Conservation (phyloP, 1,140 invertebrate genomes). For the Penaeus japonicus region DNA sequence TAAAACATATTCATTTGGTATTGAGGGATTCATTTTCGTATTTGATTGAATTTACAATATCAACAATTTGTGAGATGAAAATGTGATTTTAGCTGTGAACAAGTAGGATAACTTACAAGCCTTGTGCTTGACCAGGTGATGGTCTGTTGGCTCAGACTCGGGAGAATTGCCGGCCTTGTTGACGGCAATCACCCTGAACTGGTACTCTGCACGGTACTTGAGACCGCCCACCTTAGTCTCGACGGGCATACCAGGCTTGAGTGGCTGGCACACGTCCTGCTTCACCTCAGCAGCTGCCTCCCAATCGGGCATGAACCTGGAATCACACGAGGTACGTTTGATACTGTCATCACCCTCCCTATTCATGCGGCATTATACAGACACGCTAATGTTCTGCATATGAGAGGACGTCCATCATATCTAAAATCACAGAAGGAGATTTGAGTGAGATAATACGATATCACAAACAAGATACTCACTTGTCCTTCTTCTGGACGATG, state of each 20-base stretch:
- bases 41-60: background rate
- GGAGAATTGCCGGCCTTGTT: constrained; percentile 95
- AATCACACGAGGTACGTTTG: background rate
- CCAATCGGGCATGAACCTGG: constrained; percentile 78
- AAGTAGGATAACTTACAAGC: constrained; percentile 72
- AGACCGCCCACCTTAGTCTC: constrained; percentile 85
- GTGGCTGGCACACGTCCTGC: constrained; percentile 48
- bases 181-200: constrained; percentile 93
- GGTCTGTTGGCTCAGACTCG: constrained; percentile 92
- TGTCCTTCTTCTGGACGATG: constrained; percentile 96
- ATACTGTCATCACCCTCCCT: background rate
- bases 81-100: background rate
- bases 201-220: constrained; percentile 90
- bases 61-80: background rate
- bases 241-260: constrained; percentile 69
- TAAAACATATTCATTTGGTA: background rate
- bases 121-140: constrained; percentile 89
- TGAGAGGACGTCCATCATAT: background rate
- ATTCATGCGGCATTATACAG: too few species aligned
- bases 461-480: constrained; percentile 62
- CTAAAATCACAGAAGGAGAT: background rate
- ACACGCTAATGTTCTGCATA: background rate
- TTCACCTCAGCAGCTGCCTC: constrained; percentile 70
- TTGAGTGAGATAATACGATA: background rate
- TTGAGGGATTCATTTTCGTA: too few species aligned